phyloP scores from a whole-genome alignment of 2,888 invertebrate species.

The Erannis defoliaria region DNA sequence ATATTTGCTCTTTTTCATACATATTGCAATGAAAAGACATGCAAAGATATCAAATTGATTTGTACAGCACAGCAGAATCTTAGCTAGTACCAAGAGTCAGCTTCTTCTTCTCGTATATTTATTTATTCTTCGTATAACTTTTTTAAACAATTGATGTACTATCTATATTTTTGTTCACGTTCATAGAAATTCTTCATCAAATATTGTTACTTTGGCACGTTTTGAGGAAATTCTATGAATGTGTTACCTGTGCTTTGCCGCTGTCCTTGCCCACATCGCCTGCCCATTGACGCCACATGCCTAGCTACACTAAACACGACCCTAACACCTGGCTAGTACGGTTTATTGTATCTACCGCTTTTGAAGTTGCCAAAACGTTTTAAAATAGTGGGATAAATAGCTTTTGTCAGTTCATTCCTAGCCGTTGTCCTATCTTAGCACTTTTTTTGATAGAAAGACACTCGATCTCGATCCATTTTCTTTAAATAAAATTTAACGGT shows the following conservation, averaged over 20 bases:
- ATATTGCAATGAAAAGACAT: too few species aligned
- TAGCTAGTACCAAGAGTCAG: not conserved
- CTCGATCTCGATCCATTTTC: too few species aligned
- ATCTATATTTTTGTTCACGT: conserved; percentile 50
- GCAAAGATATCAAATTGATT: too few species aligned
- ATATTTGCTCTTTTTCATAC: too few species aligned
- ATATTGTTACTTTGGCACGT: not conserved
- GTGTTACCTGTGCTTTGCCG: conserved; percentile 72
- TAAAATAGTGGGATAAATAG: not conserved
- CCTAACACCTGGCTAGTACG: conserved; percentile 73
- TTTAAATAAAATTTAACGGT: too few species aligned
- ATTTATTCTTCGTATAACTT: conserved; percentile 21
- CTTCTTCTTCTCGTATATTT: conserved; percentile 25
- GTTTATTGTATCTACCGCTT: conserved; percentile 56
- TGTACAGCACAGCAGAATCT: not conserved
- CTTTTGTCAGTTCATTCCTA: not conserved
- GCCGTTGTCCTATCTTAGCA: too few species aligned
- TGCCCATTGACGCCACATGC: conserved; percentile 81
- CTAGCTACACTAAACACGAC: conserved; percentile 82
- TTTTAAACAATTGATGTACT: too few species aligned
- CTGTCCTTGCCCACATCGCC: conserved; percentile 81
- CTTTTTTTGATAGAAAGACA: too few species aligned
- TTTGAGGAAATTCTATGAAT: conserved; percentile 43
- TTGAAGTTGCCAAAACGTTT: conserved; percentile 26
- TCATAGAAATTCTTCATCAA: conserved; percentile 43